phyloP scores from a whole-genome alignment of 2,113 vertebrate species.

The Romanogobio albipinnatus region DNA sequence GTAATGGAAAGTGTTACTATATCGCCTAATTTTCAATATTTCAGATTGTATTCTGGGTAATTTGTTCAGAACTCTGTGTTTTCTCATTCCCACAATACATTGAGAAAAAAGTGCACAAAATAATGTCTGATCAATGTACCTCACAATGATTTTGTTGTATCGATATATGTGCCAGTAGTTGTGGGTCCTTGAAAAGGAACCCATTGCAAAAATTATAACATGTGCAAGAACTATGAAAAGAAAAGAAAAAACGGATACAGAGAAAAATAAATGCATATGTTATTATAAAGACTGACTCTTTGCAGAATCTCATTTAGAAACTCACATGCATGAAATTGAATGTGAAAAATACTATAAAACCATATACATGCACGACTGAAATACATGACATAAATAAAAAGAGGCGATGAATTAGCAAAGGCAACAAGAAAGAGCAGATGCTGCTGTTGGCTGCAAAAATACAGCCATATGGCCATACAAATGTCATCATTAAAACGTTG shows the following conservation, averaged over 20 bases:
- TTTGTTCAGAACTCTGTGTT: constrained; percentile 26
- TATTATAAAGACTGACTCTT: constrained; percentile 60
- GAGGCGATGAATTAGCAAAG: background rate
- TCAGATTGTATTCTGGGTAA: constrained; percentile 55
- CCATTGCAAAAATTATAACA: constrained; percentile 54
- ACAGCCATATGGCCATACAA: constrained; percentile 12
- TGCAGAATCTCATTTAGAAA: constrained; percentile 50
- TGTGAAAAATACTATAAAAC: background rate
- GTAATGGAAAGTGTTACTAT: constrained; percentile 65
- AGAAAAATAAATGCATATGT: constrained; percentile 76
- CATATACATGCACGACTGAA: background rate
- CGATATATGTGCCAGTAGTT: constrained; percentile 71
- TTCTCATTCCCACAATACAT: constrained; percentile 40
- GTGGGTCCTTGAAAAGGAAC: constrained; percentile 65
- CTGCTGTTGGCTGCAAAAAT: constrained; percentile 11
- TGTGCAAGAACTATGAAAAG: constrained; percentile 68
- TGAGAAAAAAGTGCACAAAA: constrained; percentile 47
- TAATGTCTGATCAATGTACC: constrained; percentile 69
- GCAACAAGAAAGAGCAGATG: constrained; percentile 14
- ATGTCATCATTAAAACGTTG: background rate
- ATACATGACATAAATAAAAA: background rate
- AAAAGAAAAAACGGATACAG: constrained; percentile 61
- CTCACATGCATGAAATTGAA: background rate
- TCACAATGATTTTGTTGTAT: constrained; percentile 74
- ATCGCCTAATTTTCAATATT: constrained; percentile 65